Conservation (phyloP, 1,140 invertebrate genomes). For the Temnothorax nylanderi region DNA sequence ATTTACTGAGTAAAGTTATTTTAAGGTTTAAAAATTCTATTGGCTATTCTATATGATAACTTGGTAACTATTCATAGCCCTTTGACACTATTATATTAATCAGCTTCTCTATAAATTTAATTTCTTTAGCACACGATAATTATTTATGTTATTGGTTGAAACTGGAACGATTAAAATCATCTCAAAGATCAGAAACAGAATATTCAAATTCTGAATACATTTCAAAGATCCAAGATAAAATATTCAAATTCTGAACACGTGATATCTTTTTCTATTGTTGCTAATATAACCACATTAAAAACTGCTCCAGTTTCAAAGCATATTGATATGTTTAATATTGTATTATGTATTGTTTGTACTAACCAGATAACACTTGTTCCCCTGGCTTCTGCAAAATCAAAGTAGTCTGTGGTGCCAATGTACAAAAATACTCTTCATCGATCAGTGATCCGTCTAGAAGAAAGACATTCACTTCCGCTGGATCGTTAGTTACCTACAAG, state of each 20-base stretch:
- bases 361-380: constrained; percentile 89
- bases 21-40: neutral
- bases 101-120: neutral
- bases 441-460: constrained; percentile 90
- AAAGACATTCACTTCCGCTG: constrained; percentile 81
- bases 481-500: constrained; percentile 78
- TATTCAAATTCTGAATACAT: neutral
- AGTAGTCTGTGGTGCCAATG: constrained; percentile 90
- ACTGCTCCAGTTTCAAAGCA: neutral
- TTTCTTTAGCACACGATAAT: neutral
- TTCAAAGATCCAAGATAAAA: neutral
- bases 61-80: neutral
- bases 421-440: constrained; percentile 91
- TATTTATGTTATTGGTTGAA: neutral
- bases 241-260: neutral
- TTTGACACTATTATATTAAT: neutral
- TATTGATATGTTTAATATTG: neutral
- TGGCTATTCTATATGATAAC: neutral
- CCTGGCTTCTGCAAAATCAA: constrained; percentile 89
- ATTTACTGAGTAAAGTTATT: constrained; percentile 1
- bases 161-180: neutral
- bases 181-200: neutral
- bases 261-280: neutral
- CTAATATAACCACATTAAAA: neutral
- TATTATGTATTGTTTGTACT: constrained; percentile 9